Percentiles rank a stretch among this genome's conserved stretches.
Conservation (phyloP, 1,140 invertebrate species). For the Camponotus floridanus region DNA sequence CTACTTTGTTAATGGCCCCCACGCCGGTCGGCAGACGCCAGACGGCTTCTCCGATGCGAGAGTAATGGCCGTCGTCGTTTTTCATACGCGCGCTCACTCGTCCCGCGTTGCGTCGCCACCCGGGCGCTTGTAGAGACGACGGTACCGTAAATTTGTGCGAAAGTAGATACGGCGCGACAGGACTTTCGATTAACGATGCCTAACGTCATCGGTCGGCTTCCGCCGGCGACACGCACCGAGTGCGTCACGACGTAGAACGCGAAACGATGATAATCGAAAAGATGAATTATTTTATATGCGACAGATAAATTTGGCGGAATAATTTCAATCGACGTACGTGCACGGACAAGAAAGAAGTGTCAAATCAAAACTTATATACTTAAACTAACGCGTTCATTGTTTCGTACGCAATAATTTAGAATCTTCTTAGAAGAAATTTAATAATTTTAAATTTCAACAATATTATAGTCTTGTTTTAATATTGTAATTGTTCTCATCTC, state of each 20-base stretch:
- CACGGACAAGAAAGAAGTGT: no score
- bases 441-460: no score
- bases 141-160: slow-evolving; percentile 27
- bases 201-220: slow-evolving; percentile 43
- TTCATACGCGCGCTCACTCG: slow-evolving; percentile 40
- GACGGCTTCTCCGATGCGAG: slow-evolving; percentile 70
- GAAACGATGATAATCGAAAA: slow-evolving; percentile 31
- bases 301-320: slow-evolving; percentile 12
- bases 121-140: slow-evolving; percentile 41
- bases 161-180: slow-evolving; percentile 53
- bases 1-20: slow-evolving; percentile 76
- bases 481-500: no score
- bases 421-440: no score
- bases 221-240: slow-evolving; percentile 48
- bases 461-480: no score
- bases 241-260: slow-evolving; percentile 7
- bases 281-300: neutral
- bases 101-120: slow-evolving; percentile 1
- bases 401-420: no score
- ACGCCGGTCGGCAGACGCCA: slow-evolving; percentile 65
- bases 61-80: slow-evolving; percentile 72
- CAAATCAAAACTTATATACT: no score
- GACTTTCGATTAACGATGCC: slow-evolving; percentile 56
- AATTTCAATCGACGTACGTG: slow-evolving; percentile 15
- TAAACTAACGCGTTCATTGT: no score